Evolutionary conservation across 2,797 vertebrate genomes (phyloP), one percentile per base, ranked within the genome.

Genomic region (Hipposideros larvatus): DNA sequence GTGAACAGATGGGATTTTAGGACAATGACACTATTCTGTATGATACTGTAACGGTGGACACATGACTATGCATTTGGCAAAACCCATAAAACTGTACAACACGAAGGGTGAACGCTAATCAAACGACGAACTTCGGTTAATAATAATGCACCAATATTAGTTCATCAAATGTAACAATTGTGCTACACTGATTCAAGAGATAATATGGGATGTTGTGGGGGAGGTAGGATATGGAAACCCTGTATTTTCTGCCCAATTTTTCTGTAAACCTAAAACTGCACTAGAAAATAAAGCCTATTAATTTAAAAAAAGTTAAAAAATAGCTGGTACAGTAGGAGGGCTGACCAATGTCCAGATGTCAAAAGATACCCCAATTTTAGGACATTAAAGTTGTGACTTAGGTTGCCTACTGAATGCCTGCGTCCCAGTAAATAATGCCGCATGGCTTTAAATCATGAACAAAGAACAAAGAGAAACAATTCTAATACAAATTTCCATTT

Each of bases 401-500:
- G 43, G 15, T 63, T 53, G 43, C 51, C 78, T 63, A 46, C 16
- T 94, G 51, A 48, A 96, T 73, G n/a, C 61, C 75, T 74, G 14
- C 51, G 34, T 34, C 57, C 24, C 71, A 2, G 21, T 43, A 68
- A 75, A 18, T 37, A 63, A 66, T 3, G 28, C 43, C 0, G 7
- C 90, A 46, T 82, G 78, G 41, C 37, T 95, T 51, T 65, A 86
- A 37, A 77, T 94, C 65, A 53, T 2, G 83, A 94, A 92, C 89
- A 97, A 87, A 97, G 97, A 96, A 96, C 96, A 97, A 96, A 97
- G 93, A 70, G 43, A 87, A 95, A 53, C 0, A 1, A 65, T 77
- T 68, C 75, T 97, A 89, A 90, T 96, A 89, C 34, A 74, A 92
- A 96, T 94, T 97, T 96, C 85, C 95, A 94, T 93, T 95, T 95